Evolutionary conservation across 2,888 invertebrate species (phyloP), one percentile per base, ranked within the genome.

Genomic region (Apoderus coryli): DNA sequence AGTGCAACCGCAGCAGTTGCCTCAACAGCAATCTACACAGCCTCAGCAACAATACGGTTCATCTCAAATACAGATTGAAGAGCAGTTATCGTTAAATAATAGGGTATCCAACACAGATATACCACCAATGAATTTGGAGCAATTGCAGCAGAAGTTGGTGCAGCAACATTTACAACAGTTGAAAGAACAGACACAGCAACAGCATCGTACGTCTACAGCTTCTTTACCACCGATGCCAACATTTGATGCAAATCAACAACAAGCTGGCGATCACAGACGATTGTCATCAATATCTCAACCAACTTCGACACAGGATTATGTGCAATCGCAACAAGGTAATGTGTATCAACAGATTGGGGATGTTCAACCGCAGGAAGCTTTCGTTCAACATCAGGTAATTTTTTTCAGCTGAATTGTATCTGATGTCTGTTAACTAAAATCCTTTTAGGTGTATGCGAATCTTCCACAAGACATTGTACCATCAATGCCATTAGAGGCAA

Each of bases 261-360:
- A 40, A 11, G 39, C 36, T 25, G 30, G 24, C 16, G 54, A 56
- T 28, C 48, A 49, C 28, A 36, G 56, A 5, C 41, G 55, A 14
- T 36, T 54, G 36, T 57, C 57, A 1, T 50, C 54, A 2, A 41
- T 48, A 3, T 54, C 56, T 4, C 54, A 56, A 34, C 53, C 55
- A 2, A 40, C 49, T 4, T 41, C 44, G 12, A 37, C 44, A 2
- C 47, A 52, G 29, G 53, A 52, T 22, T 52, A 48, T 32, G 33
- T 35, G 4, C 48, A 47, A 22, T 41, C 43, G 22, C 39, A 41
- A 38, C 42, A 37, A 13, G n/a, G n/a, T n/a, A n/a, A n/a, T n/a
- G 19, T 6, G 11, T 39, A 41, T 15, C 46, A 47, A 31, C 47
- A 47, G 29, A 45, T 48, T 19, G 33, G 40, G 16, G 39, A 46